A percentile compares a stretch with the other conserved stretches of the same genome.
Conservation (phyloP, 1,140 invertebrate species). For the Sminthurides bifidus region DNA sequence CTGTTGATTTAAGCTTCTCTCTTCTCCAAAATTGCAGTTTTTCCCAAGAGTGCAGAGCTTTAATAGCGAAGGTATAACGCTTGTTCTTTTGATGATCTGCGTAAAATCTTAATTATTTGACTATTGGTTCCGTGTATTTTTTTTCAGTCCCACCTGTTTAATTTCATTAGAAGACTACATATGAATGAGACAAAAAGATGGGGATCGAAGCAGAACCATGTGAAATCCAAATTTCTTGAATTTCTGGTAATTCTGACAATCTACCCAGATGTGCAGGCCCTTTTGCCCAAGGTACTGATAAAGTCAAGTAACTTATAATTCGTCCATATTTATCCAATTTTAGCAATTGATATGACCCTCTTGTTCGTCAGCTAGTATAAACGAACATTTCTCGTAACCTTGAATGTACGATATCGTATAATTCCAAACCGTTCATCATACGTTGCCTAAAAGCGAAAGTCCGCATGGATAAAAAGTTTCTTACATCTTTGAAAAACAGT, state of each 20-base stretch:
- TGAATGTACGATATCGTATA: too few species aligned
- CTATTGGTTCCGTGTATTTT: constrained; percentile 6
- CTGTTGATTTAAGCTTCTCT: constrained; percentile 17
- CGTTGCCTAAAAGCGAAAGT: too few species aligned
- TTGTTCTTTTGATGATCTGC: neutral
- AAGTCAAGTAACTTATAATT: too few species aligned
- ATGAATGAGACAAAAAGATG: constrained; percentile 25
- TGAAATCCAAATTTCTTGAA: constrained; percentile 19
- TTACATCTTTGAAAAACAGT: too few species aligned
- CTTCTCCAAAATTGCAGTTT: constrained; percentile 19
- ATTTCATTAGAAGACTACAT: constrained; percentile 23
- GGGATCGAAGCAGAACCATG: constrained; percentile 18
- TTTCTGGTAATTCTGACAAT: constrained; percentile 16
- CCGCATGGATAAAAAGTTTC: too few species aligned
- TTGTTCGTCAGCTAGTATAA: too few species aligned
- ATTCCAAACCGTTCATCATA: too few species aligned
- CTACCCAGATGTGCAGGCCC: constrained; percentile 23
- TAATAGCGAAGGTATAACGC: constrained; percentile 20
- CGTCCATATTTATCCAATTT: too few species aligned
- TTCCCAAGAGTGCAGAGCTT: constrained; percentile 17
- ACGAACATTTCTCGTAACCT: neutral
- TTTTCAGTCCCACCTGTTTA: constrained; percentile 6
- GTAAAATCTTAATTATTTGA: neutral
- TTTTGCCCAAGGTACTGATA: constrained; percentile 27
- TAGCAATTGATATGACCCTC: too few species aligned